Evolutionary conservation across 2,888 invertebrate species (phyloP).

Genomic region (Tetramorium bicarinatum): DNA sequence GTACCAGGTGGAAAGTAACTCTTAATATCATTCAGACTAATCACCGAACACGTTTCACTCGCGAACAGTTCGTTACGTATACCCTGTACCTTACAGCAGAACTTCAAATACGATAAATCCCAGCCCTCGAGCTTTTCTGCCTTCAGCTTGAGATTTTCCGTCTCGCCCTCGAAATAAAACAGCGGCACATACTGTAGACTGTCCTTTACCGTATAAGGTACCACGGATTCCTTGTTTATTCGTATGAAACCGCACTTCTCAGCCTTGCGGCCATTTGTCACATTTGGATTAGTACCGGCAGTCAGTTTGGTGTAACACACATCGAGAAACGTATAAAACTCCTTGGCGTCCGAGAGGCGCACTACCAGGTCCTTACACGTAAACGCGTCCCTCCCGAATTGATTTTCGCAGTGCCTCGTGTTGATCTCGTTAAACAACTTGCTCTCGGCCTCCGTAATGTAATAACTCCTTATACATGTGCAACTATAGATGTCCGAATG

Average conservation of each 20-base stretch:
- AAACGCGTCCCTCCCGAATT: constrained; percentile 95
- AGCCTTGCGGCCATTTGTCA: constrained; percentile 79
- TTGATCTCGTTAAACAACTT: constrained; percentile 97
- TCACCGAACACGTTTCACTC: constrained; percentile 96
- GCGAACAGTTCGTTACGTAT: constrained; percentile 96
- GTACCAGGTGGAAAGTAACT: constrained; percentile 96
- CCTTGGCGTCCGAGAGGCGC: constrained; percentile 94
- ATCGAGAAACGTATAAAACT: constrained; percentile 96
- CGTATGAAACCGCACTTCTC: constrained; percentile 96
- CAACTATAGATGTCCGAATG: constrained; percentile 97
- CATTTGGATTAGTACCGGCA: constrained; percentile 90
- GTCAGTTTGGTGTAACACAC: constrained; percentile 95
- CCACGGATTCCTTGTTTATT: constrained; percentile 97
- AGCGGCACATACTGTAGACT: constrained; percentile 95
- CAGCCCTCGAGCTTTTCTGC: constrained; percentile 96
- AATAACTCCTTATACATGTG: constrained; percentile 96
- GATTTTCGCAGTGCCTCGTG: constrained; percentile 95
- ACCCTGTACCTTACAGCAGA: constrained; percentile 97
- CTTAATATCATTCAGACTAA: constrained; percentile 95
- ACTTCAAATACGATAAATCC: constrained; percentile 97
- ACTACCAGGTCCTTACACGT: constrained; percentile 96
- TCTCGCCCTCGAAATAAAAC: constrained; percentile 96
- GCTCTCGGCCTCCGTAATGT: constrained; percentile 96
- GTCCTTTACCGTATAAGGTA: constrained; percentile 95
- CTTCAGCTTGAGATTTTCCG: constrained; percentile 95